Evolutionary conservation across 92 coral and sea anemone species (phyloP), one percentile per base, ranked within the genome.

Genomic region (Palythoa heliodiscus): DNA sequence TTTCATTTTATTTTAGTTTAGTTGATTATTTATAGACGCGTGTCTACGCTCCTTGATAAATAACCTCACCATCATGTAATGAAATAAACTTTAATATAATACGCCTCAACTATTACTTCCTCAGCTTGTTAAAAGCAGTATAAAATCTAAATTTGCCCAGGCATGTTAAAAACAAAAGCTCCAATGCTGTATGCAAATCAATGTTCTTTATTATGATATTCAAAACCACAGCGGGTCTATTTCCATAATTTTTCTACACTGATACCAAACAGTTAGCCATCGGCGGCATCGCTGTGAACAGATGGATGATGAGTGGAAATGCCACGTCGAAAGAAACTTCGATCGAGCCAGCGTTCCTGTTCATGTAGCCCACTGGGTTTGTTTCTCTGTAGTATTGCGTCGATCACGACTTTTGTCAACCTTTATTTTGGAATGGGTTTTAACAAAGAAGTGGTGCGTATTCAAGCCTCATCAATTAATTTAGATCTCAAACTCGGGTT

Each of bases 371-470:
- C 84, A 16, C 19, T 67, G 16, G 73, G 35, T 80, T 48, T 80
- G 22, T 80, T 80, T 80, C 84, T 80, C 57, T 22, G 66, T 14
- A 64, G 84, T 16, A 66, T 67, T 67, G 75, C 84, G 12, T 67
- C 75, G 3, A 16, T 80, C 24, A 80, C 84, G 22, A 80, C 84
- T 47, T 66, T 80, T 66, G 40, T 80, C 74, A 80, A 80, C 47
- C 61, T 80, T 66, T 80, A 80, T 63, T 80, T 80, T 47, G 84
- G 84, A 23, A 47, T 80, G 22, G 35, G 35, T 29, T 47, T 66
- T n/a, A 80, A 64, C 84, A 64, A 67, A 52, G 84, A 66, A 50
- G 66, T 61, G 71, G 60, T 47, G 63, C 39, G 37, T 22, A n/a
- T 22, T 10, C 52, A 50, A 17, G 66, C 43, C 14, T 23, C 29